A percentile compares a stretch with the other conserved stretches of the same genome.
Evolutionary conservation across 1,140 invertebrate species (phyloP).

Genomic region (Paraescarpia echinospica): DNA sequence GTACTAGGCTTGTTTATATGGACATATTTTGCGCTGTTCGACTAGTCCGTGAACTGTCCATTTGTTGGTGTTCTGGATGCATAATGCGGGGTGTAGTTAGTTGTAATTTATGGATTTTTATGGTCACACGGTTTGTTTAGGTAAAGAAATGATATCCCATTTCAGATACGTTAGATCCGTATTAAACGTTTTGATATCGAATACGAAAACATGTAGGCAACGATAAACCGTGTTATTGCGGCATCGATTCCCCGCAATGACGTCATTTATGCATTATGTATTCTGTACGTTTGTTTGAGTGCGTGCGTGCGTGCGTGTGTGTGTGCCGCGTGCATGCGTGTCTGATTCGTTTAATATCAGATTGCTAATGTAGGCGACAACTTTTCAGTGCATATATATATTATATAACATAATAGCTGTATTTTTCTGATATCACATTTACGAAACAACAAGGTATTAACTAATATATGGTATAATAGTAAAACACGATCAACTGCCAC

Average conservation of each 20-base stretch:
- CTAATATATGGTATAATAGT: background rate
- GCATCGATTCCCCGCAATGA: background rate
- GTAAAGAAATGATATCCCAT: background rate
- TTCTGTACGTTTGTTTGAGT: background rate
- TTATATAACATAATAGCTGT: too few species aligned
- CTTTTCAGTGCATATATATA: too few species aligned
- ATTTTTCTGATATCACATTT: too few species aligned
- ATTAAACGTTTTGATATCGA: background rate
- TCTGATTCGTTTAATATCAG: too few species aligned
- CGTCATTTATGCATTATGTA: background rate
- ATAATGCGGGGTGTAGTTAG: background rate
- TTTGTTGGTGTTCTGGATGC: background rate
- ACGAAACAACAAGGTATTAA: background rate
- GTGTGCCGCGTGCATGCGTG: too few species aligned
- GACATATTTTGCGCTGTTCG: background rate
- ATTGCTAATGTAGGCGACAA: too few species aligned
- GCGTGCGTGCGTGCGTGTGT: too few species aligned
- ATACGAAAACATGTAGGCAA: too few species aligned
- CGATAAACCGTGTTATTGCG: background rate
- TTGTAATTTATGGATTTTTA: background rate
- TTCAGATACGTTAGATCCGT: background rate
- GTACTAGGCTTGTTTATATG: background rate
- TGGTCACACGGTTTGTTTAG: background rate
- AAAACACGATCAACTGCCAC: background rate
- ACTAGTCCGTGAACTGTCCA: background rate